Evolutionary conservation across 37 sponge, comb jelly and placozoan genomes (phyloP), one percentile per base, ranked within the genome.

Genomic region (Amphimedon queenslandica): DNA sequence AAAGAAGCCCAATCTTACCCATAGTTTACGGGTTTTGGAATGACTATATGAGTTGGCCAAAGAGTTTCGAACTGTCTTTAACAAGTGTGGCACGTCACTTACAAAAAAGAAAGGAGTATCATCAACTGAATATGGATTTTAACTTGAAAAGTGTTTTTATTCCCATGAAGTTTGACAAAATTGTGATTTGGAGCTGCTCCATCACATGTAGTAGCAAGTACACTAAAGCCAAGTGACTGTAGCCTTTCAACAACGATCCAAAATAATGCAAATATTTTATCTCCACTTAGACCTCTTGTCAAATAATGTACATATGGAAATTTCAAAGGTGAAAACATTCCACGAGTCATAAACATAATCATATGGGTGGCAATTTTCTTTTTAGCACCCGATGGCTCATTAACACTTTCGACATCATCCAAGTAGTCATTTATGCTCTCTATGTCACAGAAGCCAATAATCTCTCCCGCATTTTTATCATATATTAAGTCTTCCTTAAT

Each of bases 401-500:
- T 47, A 24, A 38, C 60, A 30, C 29, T 58, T 63, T 75, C 75
- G 38, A 75, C 27, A 2, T 75, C 39, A 61, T 63, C 41, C 32
- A 78, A 58, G 36, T 21, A 30, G 34, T 80, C 42, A 47, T 39
- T 71, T 65, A 80, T 42, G 29, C 47, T 55, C 37, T 66, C 80
- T 25, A 71, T 37, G 72, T 55, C 36, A 20, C 38, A 36, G 69
- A 80, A 80, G 16, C 80, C 80, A 57, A 80, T 34, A 41, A 80
- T 42, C n/a, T n/a, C 29, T 23, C 80, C 67, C 16, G 64, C 31
- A 72, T 71, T 58, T 55, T 80, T 80, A 43, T 79, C 67, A 70
- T 63, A 79, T 31, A 79, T 64, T 53, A 80, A 39, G 51, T 55
- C 56, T 58, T 79, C 80, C 37, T 37, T 78, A 38, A 78, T 68